phyloP scores from a whole-genome alignment of 2,797 vertebrate genomes.

The Dermochelys coriacea region DNA sequence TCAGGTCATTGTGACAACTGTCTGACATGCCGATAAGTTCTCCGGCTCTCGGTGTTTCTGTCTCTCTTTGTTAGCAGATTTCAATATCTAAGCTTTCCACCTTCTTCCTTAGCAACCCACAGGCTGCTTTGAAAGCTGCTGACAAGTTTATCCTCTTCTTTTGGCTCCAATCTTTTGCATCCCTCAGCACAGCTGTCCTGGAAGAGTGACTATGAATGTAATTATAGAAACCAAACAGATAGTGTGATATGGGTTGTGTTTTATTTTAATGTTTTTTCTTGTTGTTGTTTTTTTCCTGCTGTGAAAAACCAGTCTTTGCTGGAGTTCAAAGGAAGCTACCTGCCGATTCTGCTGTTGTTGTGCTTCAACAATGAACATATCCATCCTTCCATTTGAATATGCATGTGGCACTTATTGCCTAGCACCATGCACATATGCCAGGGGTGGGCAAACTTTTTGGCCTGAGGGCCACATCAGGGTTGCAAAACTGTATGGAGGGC shows the following conservation, averaged over 20 bases:
- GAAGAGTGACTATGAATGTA: constrained; percentile 3
- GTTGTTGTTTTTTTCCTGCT: background rate
- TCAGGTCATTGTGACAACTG: background rate
- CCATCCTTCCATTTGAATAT: background rate
- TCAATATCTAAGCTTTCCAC: background rate
- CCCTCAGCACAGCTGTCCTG: constrained; percentile 10
- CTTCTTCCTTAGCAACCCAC: background rate
- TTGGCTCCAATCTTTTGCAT: constrained; percentile 32
- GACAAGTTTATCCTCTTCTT: constrained; percentile 7
- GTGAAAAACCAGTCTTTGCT: background rate
- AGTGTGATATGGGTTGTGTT: background rate
- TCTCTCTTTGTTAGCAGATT: background rate
- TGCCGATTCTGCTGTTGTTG: background rate
- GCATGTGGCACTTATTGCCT: background rate
- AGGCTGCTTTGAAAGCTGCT: constrained; percentile 35
- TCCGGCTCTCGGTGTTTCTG: background rate
- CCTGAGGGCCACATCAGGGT: too few relatives aligned
- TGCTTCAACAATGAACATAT: background rate
- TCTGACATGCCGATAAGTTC: background rate
- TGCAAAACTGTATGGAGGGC: too few relatives aligned
- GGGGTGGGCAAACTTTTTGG: too few relatives aligned
- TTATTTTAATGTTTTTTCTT: background rate
- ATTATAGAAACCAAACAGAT: constrained; percentile 38
- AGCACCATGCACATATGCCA: background rate
- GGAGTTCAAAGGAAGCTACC: background rate